Evolutionary conservation across 2,113 vertebrate species (phyloP).

Genomic region (Carlito syrichta): DNA sequence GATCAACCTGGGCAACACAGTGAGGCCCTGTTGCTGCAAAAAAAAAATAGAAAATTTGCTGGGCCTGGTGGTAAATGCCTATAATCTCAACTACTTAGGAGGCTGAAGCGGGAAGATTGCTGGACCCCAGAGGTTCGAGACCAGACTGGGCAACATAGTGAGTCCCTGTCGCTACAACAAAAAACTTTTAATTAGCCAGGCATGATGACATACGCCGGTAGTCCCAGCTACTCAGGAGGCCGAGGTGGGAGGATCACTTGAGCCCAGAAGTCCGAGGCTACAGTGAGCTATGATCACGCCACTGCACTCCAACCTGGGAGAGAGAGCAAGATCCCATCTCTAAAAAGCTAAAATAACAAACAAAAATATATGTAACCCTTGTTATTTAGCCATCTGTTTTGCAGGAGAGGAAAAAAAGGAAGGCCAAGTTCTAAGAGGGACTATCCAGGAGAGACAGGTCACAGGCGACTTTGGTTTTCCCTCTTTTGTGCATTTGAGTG

Average conservation of each 20-base stretch:
- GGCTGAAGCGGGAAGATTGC: no score
- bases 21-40: neutral
- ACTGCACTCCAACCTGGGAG: neutral
- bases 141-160: no score
- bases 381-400: neutral
- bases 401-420: neutral
- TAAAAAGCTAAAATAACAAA: neutral
- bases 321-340: neutral
- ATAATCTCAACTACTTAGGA: no score
- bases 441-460: neutral
- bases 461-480: fast-evolving
- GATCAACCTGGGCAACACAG: neutral
- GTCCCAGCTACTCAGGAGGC: neutral
- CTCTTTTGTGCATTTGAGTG: neutral
- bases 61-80: no score
- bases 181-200: no score
- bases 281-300: neutral
- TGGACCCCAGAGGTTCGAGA: no score
- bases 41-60: no score
- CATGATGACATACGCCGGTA: neutral
- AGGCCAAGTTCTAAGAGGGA: neutral
- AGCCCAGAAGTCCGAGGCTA: neutral
- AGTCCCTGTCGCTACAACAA: no score
- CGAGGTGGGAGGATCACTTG: neutral
- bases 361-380: neutral